phyloP scores from a whole-genome alignment of 2,113 vertebrate genomes.

The Clarias magur region DNA sequence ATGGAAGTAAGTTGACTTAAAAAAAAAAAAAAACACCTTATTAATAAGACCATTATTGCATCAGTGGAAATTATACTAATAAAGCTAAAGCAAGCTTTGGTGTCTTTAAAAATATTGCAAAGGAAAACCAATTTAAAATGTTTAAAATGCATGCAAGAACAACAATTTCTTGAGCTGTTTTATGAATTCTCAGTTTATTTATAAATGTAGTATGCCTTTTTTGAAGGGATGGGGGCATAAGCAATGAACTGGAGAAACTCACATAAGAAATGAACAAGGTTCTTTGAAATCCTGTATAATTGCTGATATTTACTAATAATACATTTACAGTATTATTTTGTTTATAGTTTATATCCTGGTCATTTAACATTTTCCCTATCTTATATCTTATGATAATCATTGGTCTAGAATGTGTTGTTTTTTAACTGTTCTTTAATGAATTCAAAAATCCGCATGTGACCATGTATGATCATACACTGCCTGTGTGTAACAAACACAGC shows the following conservation, averaged over 20 bases:
- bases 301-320: not conserved
- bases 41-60: not conserved
- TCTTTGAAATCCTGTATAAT: not conserved
- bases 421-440: not conserved
- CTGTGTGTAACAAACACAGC: too few species aligned
- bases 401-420: not conserved
- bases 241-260: too few species aligned
- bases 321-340: not conserved
- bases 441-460: not conserved
- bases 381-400: not conserved
- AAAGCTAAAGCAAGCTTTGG: not conserved
- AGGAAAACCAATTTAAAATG: too few species aligned
- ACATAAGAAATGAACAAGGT: not conserved
- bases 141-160: too few species aligned
- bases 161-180: too few species aligned
- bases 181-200: too few species aligned
- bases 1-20: constrained; percentile 84
- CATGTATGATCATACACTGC: not conserved
- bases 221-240: not conserved
- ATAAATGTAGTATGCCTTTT: too few species aligned
- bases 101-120: too few species aligned
- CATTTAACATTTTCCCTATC: too few species aligned
- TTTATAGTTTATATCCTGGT: not conserved
- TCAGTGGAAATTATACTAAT: not conserved
- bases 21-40: too few species aligned